A percentile compares a stretch with the other conserved stretches of the same genome.
Conservation (phyloP, 2,113 vertebrate genomes). For the Coptodon bakossiorum region DNA sequence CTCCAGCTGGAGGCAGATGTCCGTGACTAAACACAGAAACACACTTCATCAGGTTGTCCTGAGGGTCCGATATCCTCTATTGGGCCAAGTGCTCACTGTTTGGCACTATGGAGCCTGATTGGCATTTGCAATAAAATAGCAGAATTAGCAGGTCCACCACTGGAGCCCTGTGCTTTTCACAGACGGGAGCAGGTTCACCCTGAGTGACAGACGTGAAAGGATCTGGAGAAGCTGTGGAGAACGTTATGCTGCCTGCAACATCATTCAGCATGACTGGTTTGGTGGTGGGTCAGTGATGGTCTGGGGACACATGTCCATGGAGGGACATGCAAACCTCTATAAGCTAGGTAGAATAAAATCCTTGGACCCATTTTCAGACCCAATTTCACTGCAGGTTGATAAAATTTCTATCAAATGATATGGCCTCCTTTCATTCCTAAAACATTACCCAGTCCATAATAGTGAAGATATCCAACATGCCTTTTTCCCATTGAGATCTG, state of each 20-base stretch:
- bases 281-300: background rate
- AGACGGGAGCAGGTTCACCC: background rate
- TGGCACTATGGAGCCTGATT: background rate
- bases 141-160: background rate
- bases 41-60: background rate
- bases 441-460: background rate
- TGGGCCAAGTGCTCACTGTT: background rate
- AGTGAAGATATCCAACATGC: background rate
- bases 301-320: accelerated
- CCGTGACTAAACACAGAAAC: background rate
- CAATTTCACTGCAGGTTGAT: background rate
- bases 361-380: background rate
- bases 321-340: background rate
- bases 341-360: background rate
- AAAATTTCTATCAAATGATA: background rate
- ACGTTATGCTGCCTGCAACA: background rate
- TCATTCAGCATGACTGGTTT: background rate
- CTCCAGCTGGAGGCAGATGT: background rate
- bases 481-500: background rate
- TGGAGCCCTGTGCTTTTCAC: background rate
- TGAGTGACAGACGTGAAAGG: background rate
- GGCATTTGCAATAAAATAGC: background rate
- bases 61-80: background rate
- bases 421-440: background rate
- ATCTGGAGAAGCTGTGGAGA: background rate